Evolutionary conservation across 2,888 invertebrate species (phyloP).

Genomic region (Caprella mutica): DNA sequence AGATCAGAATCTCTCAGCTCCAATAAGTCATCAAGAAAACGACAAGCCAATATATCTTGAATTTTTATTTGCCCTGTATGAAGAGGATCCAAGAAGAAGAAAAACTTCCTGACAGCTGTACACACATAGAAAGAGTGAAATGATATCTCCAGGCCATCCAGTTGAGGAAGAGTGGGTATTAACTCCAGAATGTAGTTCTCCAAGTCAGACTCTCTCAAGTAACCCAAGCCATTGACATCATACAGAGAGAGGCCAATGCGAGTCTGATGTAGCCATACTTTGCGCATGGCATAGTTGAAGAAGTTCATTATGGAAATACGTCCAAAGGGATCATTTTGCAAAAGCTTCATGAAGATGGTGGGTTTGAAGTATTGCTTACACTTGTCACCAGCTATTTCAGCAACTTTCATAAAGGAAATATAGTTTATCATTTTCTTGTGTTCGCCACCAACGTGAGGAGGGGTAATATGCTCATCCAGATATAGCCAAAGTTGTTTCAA

Average conservation of each 20-base stretch:
- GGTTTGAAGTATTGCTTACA: slow-evolving; percentile 60
- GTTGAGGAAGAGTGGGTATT: slow-evolving; percentile 78
- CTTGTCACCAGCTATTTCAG: slow-evolving; percentile 60
- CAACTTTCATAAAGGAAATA: slow-evolving; percentile 68
- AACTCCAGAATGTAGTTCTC: slow-evolving; percentile 90
- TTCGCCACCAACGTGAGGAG: slow-evolving; percentile 55
- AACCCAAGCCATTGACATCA: slow-evolving; percentile 85
- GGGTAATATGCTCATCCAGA: slow-evolving; percentile 68
- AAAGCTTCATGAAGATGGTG: slow-evolving; percentile 72
- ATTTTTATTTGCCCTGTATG: slow-evolving; percentile 79
- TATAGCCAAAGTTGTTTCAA: slow-evolving; percentile 66
- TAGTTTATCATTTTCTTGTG: slow-evolving; percentile 79
- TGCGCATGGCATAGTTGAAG: slow-evolving; percentile 89
- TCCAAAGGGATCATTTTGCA: slow-evolving; percentile 73
- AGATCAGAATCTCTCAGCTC: slow-evolving; percentile 74
- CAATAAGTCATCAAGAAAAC: slow-evolving; percentile 80
- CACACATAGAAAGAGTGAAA: slow-evolving; percentile 94
- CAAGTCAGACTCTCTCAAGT: slow-evolving; percentile 73
- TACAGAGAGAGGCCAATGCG: slow-evolving; percentile 84
- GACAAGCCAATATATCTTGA: slow-evolving; percentile 78
- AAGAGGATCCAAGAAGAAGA: slow-evolving; percentile 87
- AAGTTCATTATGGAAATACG: slow-evolving; percentile 76
- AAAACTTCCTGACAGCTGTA: slow-evolving; percentile 87
- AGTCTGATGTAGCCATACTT: slow-evolving; percentile 90
- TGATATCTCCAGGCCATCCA: slow-evolving; percentile 79